Base-by-base conservation (phyloP, 92 coral and sea anemone species). In the Ricordea florida region DNA sequence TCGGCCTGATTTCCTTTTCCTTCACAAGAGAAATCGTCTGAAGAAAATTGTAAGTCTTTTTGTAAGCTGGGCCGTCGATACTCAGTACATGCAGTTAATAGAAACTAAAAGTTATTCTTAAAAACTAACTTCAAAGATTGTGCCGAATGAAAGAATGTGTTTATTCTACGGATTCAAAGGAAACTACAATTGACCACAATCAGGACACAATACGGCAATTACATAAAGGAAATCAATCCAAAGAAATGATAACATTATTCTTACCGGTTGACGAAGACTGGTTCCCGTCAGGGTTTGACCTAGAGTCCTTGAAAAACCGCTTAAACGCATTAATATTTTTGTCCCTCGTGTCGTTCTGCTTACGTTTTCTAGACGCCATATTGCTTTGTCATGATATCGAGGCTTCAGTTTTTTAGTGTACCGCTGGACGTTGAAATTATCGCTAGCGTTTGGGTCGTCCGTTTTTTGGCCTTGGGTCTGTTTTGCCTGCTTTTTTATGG, bases 321-420 rank as follows among this genome's bases (percentile, higher is more conserved):
- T 10, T 53, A 53, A 53, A 53, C n/a, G 21, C 61, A 26, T 53
- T 25, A 53, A 14, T 53, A 53, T 53, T 53, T 25, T 26, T 53
- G 61, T 53, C 61, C 17, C 0, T 14, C 36, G 61, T 53, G 61
- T 53, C 61, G 61, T 53, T 53, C 61, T 1, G 61, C 61, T 53
- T 53, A 53, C 36, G 61, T 14, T 53, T 53, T 53, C 61, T 53
- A 53, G 61, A 53, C 36, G 36, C 61, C 61, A 53, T 53, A 38
- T 53, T 53, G 61, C 61, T 53, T 53, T 53, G 2, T 49, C 21
- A 53, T 15, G 61, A 20, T 10, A 51, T 53, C 0, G 61, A 53
- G 36, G 61, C 61, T 53, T 53, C 57, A 48, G 57, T 48, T 44
- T 44, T 44, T 44, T 44, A 42, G 6, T 42, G 48, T 21, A 42